Percentiles rank a stretch among this genome's conserved stretches.
phyloP scores from a whole-genome alignment of 23 tunicate genomes.

The Pegea sp. region DNA sequence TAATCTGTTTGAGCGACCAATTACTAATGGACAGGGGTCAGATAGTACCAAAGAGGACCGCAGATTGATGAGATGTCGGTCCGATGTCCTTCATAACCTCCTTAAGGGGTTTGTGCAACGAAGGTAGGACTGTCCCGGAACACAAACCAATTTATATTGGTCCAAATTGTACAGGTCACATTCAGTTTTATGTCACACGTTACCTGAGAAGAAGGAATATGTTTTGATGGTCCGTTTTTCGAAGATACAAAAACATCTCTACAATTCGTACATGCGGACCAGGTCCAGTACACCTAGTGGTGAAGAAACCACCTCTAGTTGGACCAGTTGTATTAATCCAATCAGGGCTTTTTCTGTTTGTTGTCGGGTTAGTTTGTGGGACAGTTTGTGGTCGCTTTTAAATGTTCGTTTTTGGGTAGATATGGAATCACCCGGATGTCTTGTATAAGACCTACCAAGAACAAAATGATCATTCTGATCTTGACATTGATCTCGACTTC shows the following conservation, averaged over 20 bases:
- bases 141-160: no score
- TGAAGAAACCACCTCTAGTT: constrained; percentile 30
- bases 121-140: no score
- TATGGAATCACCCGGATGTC: constrained; percentile 97
- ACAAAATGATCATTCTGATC: constrained; percentile 11
- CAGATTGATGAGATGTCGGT: constrained; percentile 60
- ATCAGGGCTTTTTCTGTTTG: constrained; percentile 82
- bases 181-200: constrained; percentile 36
- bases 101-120: constrained; percentile 90
- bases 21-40: constrained; percentile 76
- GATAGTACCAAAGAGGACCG: constrained; percentile 62
- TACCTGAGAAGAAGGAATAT: constrained; percentile 78
- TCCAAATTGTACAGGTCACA: constrained; percentile 62
- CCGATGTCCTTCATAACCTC: constrained; percentile 78
- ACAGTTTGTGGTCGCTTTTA: not conserved
- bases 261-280: constrained; percentile 39
- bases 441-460: constrained; percentile 43
- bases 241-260: constrained; percentile 65
- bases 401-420: constrained; percentile 13
- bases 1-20: constrained; percentile 95
- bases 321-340: constrained; percentile 56
- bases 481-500: constrained; percentile 55
- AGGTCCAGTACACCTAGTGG: constrained; percentile 3
- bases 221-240: constrained; percentile 59
- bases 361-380: constrained; percentile 32